Evolutionary conservation across 2,888 invertebrate species (phyloP), one percentile per base, ranked within the genome.

Genomic region (Hoplodrina ambigua): DNA sequence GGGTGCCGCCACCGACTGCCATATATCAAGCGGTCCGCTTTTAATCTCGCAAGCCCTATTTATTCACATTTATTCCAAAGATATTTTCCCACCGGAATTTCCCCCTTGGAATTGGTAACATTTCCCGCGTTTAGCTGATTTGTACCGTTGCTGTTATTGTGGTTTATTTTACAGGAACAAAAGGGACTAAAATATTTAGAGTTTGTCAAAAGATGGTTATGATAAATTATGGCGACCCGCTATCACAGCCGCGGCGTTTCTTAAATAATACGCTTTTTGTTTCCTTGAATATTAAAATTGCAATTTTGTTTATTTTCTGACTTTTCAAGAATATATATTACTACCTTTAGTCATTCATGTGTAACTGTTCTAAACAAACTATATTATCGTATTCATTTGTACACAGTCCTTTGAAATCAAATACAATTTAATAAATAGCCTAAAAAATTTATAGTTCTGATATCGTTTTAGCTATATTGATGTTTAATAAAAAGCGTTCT

Each of bases 1-100:
- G 87, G 88, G 88, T 85, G 85, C 86, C 83, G 75, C 75, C 85
- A 84, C 87, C 87, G 84, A 85, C 85, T 81, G 88, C 89, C 90
- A 93, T 94, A 94, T 92, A 94, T 94, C 93, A 93, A 89, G 85
- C 85, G 86, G 88, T 77, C 91, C 91, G 93, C 92, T 92, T 94
- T 94, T 94, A 94, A 94, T 94, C 94, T 93, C 92, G 85, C 91
- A 88, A 92, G 93, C 88, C 93, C 93, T 94, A 94, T 94, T 94
- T 94, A 94, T 94, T 94, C 91, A 91, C 93, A 93, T 94, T 94
- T 93, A 94, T 94, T 91, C 89, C 90, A 92, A 94, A 94, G 92
- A 94, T 93, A 94, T 94, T 94, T 91, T 90, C 91, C 92, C 92
- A 90, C 89, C 90, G 93, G 94, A 94, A 93, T 92, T 94, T 93